Conservation (phyloP, 2,888 invertebrate genomes). For the Alloplasta piceator region DNA sequence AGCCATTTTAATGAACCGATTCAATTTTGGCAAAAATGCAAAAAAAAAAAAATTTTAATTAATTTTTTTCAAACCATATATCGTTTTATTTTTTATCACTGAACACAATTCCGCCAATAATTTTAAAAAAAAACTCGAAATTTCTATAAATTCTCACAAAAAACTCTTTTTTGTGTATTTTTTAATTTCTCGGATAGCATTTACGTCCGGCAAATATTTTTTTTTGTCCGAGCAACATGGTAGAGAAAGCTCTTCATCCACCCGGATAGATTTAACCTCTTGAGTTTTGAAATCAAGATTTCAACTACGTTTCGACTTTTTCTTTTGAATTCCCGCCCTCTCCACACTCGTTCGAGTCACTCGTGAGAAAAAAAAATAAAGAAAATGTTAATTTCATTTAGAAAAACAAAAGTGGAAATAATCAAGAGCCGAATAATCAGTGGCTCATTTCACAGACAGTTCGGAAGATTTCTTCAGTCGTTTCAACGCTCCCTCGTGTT, state of each 20-base stretch:
- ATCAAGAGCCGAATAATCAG: conserved; percentile 81
- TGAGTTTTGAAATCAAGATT: too few relatives aligned
- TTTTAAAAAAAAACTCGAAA: too few relatives aligned
- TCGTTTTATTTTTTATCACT: too few relatives aligned
- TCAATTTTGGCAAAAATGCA: too few relatives aligned
- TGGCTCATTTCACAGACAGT: conserved; percentile 85
- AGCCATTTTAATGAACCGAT: too few relatives aligned
- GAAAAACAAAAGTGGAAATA: neutral
- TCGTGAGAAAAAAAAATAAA: conserved; percentile 7
- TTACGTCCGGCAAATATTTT: neutral
- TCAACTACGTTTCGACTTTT: neutral
- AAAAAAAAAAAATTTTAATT: too few relatives aligned
- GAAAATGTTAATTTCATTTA: neutral
- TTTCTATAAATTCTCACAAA: too few relatives aligned
- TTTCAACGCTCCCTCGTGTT: conserved; percentile 83
- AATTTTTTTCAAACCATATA: too few relatives aligned
- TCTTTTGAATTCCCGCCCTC: neutral
- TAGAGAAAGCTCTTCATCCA: too few relatives aligned
- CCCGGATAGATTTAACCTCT: too few relatives aligned
- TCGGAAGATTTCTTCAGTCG: conserved; percentile 85
- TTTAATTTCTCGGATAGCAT: neutral
- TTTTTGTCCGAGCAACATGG: neutral
- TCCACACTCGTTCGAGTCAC: neutral
- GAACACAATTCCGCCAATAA: too few relatives aligned
- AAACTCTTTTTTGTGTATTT: neutral